phyloP scores from a whole-genome alignment of 2,113 vertebrate genomes.

The Microtus pennsylvanicus region DNA sequence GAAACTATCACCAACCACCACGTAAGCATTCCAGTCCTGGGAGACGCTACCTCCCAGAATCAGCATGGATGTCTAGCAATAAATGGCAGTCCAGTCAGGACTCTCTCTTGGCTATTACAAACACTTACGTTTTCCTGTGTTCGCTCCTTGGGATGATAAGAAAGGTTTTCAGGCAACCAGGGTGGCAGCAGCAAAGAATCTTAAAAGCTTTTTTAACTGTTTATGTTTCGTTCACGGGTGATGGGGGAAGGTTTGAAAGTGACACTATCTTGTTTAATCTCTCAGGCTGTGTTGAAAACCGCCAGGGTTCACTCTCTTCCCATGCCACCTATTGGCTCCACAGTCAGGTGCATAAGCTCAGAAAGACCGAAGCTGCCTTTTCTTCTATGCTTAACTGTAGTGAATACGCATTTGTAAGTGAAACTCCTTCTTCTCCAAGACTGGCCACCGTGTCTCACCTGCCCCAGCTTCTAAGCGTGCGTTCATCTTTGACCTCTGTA shows the following conservation, averaged over 20 bases:
- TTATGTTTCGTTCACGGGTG: slow-evolving; percentile 49
- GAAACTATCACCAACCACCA: background rate
- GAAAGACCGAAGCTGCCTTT: background rate
- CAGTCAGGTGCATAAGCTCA: background rate
- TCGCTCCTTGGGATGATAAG: slow-evolving; percentile 11
- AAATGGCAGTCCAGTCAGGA: background rate
- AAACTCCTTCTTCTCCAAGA: background rate
- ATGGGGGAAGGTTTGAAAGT: background rate
- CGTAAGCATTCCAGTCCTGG: slow-evolving; percentile 16
- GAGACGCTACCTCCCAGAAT: slow-evolving; percentile 32
- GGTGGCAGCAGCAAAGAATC: slow-evolving; percentile 66
- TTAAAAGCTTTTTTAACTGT: slow-evolving; percentile 76
- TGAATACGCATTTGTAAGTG: background rate
- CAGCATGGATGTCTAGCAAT: background rate
- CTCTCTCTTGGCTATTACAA: background rate
- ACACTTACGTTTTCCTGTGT: background rate
- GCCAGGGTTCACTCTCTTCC: background rate
- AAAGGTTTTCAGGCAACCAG: background rate
- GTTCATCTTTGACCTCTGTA: background rate
- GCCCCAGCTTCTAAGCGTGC: background rate
- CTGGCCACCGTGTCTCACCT: background rate
- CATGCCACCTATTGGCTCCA: background rate
- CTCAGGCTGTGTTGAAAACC: background rate
- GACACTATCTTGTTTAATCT: background rate
- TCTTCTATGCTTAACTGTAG: background rate